Evolutionary conservation across 2,888 invertebrate genomes (phyloP).

Genomic region (Plagodis pulveraria): DNA sequence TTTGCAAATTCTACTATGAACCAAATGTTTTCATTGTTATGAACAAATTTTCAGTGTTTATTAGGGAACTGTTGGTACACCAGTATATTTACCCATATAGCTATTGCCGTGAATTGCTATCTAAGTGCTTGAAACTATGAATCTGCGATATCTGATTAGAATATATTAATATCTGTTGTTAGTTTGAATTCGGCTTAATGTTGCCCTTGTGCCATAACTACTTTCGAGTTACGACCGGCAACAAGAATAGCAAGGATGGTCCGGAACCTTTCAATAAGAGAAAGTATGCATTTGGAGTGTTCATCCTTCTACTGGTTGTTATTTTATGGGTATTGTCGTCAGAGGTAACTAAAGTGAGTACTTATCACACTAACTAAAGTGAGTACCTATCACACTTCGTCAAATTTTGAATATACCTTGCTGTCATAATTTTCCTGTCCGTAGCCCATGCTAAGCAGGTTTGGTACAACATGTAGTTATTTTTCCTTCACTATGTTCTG

Average conservation of each 20-base stretch:
- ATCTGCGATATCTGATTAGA: slow-evolving; percentile 34
- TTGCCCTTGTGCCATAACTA: slow-evolving; percentile 82
- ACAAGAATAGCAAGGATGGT: slow-evolving; percentile 72
- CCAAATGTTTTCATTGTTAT: slow-evolving; percentile 7
- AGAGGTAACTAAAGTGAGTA: slow-evolving; percentile 96
- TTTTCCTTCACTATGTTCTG: no score
- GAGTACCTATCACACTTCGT: slow-evolving; percentile 40
- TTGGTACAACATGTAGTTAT: no score
- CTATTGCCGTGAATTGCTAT: slow-evolving; percentile 2
- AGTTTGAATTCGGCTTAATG: slow-evolving; percentile 63
- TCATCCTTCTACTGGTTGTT: slow-evolving; percentile 95
- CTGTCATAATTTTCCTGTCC: no score
- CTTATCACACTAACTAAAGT: no score
- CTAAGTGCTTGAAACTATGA: slow-evolving; percentile 37
- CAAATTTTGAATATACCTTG: no score
- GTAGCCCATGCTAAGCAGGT: no score
- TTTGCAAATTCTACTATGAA: no score
- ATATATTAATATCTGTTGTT: slow-evolving; percentile 35
- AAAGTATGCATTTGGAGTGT: slow-evolving; percentile 91
- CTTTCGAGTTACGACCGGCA: slow-evolving; percentile 70
- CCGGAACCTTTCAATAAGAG: slow-evolving; percentile 65
- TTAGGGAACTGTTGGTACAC: neutral
- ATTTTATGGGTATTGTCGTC: slow-evolving; percentile 98
- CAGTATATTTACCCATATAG: neutral
- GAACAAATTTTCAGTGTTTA: slow-evolving; percentile 1